Base-by-base conservation (phyloP, 2,113 vertebrate genomes). In the Eulemur rufifrons region DNA sequence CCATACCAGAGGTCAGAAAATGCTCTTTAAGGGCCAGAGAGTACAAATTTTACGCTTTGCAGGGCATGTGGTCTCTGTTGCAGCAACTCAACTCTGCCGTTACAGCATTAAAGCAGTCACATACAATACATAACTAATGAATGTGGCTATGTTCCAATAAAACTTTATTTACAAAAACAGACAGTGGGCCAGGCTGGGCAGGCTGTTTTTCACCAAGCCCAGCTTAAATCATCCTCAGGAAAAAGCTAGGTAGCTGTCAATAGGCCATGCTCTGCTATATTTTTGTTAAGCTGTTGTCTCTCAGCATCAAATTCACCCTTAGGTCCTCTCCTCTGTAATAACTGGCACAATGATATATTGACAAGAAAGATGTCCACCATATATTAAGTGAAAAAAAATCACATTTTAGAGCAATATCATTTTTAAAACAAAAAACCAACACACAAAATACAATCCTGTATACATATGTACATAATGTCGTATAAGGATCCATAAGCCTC, bases 81-180 rank as follows among this genome's bases (percentile, higher is more conserved):
- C 25, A 71, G 32, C 12, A 94, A 77, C 3, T 66, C 18, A 86
- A 17, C 6, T 77, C 63, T 88, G 37, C 11, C 5, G 42, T 50
- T 23, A 81, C 7, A 68, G 12, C 69, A 20, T 8, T 12, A 50
- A 74, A 93, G 2, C 21, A 11, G 11, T 80, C 34, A 64, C 11
- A 69, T 29, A 54, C 6, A 27, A 37, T 25, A 39, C 0, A 10
- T n/a, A 82, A 86, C 66, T 91, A 68, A 89, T 66, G 6, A 77
- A 8, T 5, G 1, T 61, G 29, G 15, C 25, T 83, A 2, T 50
- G 5, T 91, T 59, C 32, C 42, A 95, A n/a, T 59, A 81, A 90
- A 94, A 50, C 34, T 96, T 93, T 78, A 76, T 93, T 76, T 61
- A 82, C 5, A 78, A 95, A 94, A 71, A 61, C 6, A 86, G 3